Percentiles rank a stretch among this genome's conserved stretches.
Evolutionary conservation across 2,797 vertebrate species (phyloP).

Genomic region (Hemitrygon akajei): DNA sequence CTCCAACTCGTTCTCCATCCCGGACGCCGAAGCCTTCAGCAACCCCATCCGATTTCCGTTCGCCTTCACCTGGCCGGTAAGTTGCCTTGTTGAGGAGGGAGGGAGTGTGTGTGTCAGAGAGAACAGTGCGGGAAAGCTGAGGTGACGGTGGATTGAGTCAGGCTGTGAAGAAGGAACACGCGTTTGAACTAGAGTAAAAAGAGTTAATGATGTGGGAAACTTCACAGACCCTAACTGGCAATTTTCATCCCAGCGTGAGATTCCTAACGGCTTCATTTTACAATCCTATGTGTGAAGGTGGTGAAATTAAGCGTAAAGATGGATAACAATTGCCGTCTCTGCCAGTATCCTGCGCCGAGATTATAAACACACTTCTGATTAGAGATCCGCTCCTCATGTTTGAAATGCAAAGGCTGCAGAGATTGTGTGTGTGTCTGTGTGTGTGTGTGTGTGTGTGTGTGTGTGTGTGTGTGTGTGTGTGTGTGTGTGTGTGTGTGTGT

Average conservation of each 20-base stretch:
- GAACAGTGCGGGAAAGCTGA: too few relatives aligned
- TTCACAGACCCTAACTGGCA: slow-evolving; percentile 59
- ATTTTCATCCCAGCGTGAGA: slow-evolving; percentile 65
- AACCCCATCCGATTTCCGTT: slow-evolving; percentile 90
- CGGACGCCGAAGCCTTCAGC: slow-evolving; percentile 77
- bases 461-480: too few relatives aligned
- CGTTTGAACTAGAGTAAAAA: not conserved
- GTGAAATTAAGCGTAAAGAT: slow-evolving; percentile 58
- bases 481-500: too few relatives aligned
- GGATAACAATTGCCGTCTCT: slow-evolving; percentile 53
- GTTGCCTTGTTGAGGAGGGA: slow-evolving; percentile 41
- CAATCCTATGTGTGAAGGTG: slow-evolving; percentile 59
- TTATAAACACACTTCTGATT: not conserved
- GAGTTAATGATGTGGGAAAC: slow-evolving; percentile 57
- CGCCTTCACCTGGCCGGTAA: slow-evolving; percentile 95
- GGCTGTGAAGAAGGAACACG: not conserved
- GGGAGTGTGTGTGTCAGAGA: slow-evolving; percentile 34
- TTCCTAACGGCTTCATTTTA: slow-evolving; percentile 67
- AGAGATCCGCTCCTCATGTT: not conserved
- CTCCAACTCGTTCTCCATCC: slow-evolving; percentile 89
- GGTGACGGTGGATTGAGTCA: slow-evolving; percentile 21
- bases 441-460: too few relatives aligned
- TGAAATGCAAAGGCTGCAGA: too few relatives aligned
- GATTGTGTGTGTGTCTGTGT: not conserved
- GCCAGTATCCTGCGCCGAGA: slow-evolving; percentile 44